Conservation (phyloP, 2,113 vertebrate species). For the Sphyrna mokarran region DNA sequence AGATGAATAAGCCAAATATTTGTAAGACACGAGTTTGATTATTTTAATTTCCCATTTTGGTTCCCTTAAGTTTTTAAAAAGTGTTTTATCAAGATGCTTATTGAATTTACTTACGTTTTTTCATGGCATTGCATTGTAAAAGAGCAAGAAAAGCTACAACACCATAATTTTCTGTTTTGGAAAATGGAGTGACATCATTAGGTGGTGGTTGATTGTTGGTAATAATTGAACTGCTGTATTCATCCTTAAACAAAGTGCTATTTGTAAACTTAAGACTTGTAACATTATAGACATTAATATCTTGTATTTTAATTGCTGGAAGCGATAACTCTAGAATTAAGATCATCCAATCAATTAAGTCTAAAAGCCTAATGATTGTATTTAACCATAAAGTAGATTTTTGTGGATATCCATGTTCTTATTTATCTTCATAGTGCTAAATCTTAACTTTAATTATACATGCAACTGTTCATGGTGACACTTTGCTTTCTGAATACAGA, state of each 20-base stretch:
- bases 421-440: not conserved
- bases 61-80: not conserved
- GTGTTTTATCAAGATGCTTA: not conserved
- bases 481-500: constrained; percentile 45
- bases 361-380: not conserved
- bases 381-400: not conserved
- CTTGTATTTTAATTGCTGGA: not conserved
- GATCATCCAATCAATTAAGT: not conserved
- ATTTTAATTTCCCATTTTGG: not conserved
- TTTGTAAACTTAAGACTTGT: not conserved
- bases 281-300: not conserved
- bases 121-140: not conserved
- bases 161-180: not conserved
- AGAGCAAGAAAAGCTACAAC: not conserved
- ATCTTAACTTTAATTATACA: not conserved
- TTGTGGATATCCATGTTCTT: not conserved
- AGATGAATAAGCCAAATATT: constrained; percentile 18
- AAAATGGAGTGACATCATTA: not conserved
- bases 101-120: not conserved
- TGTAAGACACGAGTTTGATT: not conserved
- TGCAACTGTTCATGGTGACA: not conserved
- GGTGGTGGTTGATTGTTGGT: not conserved
- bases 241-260: not conserved
- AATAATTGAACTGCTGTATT: not conserved
- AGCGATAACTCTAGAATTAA: not conserved